These are phyloP conservation scores for Cygnus buccinator DNA, from an alignment of 2,113 vertebrate genomes.

Conservation along the genomic window DNA sequence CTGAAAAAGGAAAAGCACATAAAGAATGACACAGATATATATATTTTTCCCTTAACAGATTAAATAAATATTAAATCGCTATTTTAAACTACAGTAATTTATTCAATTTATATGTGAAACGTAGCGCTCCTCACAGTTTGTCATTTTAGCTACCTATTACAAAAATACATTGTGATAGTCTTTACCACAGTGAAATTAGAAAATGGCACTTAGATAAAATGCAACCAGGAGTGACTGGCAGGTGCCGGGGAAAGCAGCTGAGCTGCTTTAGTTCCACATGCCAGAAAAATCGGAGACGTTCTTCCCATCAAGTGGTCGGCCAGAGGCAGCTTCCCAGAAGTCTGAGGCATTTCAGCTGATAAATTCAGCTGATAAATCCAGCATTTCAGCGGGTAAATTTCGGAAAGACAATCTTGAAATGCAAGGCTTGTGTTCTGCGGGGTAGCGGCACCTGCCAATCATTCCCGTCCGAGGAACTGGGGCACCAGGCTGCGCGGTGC, in stretches of 20 bases:
- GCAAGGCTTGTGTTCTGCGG: neutral
- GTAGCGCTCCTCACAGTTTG: neutral
- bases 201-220: constrained; percentile 29
- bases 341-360: constrained; percentile 43
- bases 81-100: constrained; percentile 21
- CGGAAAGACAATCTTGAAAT: neutral
- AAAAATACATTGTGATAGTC: neutral
- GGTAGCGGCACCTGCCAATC: neutral
- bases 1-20: neutral
- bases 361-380: constrained; percentile 48
- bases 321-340: constrained; percentile 40
- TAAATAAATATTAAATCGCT: neutral
- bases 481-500: fast-evolving
- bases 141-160: neutral
- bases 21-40: neutral
- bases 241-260: neutral
- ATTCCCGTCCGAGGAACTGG: neutral
- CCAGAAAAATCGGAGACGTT: neutral
- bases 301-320: neutral
- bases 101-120: constrained; percentile 5
- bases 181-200: neutral
- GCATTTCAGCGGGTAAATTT: neutral
- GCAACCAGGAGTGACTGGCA: constrained; percentile 22
- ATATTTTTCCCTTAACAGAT: neutral
- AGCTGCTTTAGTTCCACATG: neutral